A percentile compares a stretch with the other conserved stretches of the same genome.
These are phyloP conservation scores for Drosophila prostipennis DNA, from an alignment of 2,888 invertebrate species.

Conservation along the genomic window DNA sequence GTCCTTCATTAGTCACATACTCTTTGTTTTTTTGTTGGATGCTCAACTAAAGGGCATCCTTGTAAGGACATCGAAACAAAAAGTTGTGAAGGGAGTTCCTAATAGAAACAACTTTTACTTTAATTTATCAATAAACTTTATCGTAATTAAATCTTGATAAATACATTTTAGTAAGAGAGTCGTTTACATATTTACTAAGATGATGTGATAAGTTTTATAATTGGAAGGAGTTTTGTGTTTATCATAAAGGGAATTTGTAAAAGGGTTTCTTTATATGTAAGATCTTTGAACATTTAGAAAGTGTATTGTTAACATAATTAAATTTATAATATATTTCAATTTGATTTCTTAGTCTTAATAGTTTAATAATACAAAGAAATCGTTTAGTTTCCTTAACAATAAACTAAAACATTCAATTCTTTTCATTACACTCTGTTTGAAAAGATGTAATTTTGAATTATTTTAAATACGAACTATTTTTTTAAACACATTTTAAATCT, in stretches of 20 bases:
- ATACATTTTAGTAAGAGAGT: background rate
- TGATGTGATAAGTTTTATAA: background rate
- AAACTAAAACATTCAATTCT: no score
- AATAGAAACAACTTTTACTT: slow-evolving; percentile 3
- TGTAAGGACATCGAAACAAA: background rate
- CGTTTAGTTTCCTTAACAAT: no score
- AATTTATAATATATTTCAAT: no score
- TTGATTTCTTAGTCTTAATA: no score
- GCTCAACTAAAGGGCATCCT: background rate
- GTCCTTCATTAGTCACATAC: slow-evolving; percentile 1
- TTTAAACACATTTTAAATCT: no score
- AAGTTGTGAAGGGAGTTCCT: background rate
- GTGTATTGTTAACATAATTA: no score
- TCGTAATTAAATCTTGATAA: slow-evolving; percentile 22
- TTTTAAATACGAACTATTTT: no score
- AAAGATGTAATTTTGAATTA: no score
- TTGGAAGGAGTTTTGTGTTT: background rate
- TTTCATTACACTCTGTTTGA: no score
- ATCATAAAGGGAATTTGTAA: background rate
- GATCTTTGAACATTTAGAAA: no score
- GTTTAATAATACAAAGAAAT: no score
- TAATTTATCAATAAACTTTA: slow-evolving; percentile 8
- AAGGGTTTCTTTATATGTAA: background rate
- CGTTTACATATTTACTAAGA: background rate
- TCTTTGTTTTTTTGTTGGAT: background rate